Evolutionary conservation across 2,888 invertebrate genomes (phyloP).

Genomic region (Dorcus hopei): DNA sequence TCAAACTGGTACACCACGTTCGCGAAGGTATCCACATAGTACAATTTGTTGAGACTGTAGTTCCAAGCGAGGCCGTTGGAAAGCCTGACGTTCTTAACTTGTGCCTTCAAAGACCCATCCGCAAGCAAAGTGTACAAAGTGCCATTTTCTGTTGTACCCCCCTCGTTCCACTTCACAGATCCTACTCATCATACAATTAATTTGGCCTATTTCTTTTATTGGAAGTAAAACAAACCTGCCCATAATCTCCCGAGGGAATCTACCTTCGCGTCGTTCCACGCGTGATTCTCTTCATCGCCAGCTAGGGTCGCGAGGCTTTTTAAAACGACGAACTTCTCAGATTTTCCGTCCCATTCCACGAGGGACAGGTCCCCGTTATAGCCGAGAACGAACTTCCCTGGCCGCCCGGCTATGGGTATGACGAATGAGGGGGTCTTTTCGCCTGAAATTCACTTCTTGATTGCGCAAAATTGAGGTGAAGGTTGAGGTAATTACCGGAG

Average conservation of each 20-base stretch:
- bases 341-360: conserved; percentile 61
- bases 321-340: conserved; percentile 50
- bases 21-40: conserved; percentile 71
- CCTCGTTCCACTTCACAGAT: conserved; percentile 55
- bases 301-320: conserved; percentile 58
- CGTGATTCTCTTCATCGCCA: conserved; percentile 47
- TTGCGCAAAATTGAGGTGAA: conserved; percentile 1
- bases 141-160: conserved; percentile 55
- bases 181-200: conserved; percentile 52
- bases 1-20: conserved; percentile 68
- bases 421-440: conserved; percentile 50
- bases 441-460: not conserved
- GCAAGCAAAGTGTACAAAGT: conserved; percentile 48
- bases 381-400: conserved; percentile 61
- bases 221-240: conserved; percentile 55
- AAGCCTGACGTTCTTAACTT: conserved; percentile 54
- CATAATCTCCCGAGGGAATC: conserved; percentile 71
- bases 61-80: conserved; percentile 82
- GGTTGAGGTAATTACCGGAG: not conserved
- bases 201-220: too few relatives aligned
- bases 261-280: conserved; percentile 71
- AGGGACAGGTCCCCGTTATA: conserved; percentile 55
- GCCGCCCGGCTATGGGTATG: conserved; percentile 59
- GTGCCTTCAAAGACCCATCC: conserved; percentile 34
- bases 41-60: conserved; percentile 61